phyloP scores from a whole-genome alignment of 2,113 vertebrate species.

The Mirza zaza region DNA sequence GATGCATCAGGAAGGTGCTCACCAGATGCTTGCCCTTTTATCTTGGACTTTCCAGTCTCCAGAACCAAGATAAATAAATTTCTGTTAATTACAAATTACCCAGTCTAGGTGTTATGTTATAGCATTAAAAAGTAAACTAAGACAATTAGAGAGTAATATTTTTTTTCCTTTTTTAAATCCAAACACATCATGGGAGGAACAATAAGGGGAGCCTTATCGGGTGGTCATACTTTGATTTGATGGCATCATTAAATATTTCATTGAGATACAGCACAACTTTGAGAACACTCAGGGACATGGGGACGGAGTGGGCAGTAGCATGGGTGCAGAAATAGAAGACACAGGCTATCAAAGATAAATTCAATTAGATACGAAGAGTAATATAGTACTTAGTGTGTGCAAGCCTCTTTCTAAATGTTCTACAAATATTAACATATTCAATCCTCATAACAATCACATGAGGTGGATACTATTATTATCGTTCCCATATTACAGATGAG shows the following conservation, averaged over 20 bases:
- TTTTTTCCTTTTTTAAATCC: neutral
- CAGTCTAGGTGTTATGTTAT: neutral
- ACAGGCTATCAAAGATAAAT: neutral
- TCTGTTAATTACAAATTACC: neutral
- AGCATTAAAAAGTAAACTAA: neutral
- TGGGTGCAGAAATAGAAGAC: neutral
- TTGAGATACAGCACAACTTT: neutral
- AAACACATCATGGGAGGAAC: neutral
- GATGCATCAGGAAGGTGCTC: neutral
- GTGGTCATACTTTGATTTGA: neutral
- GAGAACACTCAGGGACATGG: neutral
- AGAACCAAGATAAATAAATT: neutral
- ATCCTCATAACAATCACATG: neutral
- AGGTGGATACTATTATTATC: conserved; percentile 22
- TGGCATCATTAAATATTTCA: neutral
- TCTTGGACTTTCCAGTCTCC: neutral
- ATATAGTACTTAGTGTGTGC: neutral
- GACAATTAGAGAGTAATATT: neutral
- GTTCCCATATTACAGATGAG: conserved; percentile 55
- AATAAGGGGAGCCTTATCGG: neutral
- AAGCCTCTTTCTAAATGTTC: neutral
- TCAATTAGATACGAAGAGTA: neutral
- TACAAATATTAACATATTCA: conserved; percentile 43
- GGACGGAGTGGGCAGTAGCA: neutral
- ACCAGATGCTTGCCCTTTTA: neutral